Percentiles rank a stretch among this genome's conserved stretches.
Conservation (phyloP, 2,888 invertebrate species). For the Mesodorylaimus sp. region DNA sequence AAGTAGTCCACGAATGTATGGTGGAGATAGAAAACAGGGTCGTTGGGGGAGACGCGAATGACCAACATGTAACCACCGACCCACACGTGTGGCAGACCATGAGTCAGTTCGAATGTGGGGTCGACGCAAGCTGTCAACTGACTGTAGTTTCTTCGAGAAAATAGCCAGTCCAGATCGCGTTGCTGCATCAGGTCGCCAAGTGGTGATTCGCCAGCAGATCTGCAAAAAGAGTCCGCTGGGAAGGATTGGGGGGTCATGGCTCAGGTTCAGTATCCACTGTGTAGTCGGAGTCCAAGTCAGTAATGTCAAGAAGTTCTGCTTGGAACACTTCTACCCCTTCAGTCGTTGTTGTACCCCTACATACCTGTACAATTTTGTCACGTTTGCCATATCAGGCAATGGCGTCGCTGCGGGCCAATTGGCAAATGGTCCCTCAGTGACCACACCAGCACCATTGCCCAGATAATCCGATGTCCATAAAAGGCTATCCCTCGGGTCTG, state of each 20-base stretch:
- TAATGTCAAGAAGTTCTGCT: no score
- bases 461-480: conserved; percentile 29
- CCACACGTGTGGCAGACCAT: conserved; percentile 23
- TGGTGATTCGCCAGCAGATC: background rate
- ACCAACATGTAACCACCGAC: conserved; percentile 29
- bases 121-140: conserved; percentile 13
- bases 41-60: conserved; percentile 27
- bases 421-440: conserved; percentile 26
- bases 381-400: background rate
- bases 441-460: conserved; percentile 25
- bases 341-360: no score
- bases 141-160: background rate
- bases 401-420: conserved; percentile 21
- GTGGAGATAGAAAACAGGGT: conserved; percentile 30
- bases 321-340: no score
- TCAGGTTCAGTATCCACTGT: no score
- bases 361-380: background rate
- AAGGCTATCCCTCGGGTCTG: conserved; percentile 27
- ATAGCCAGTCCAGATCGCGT: background rate
- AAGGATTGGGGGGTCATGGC: no score
- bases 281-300: no score
- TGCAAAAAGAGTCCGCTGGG: conserved; percentile 1
- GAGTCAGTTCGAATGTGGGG: conserved; percentile 19
- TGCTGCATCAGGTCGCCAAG: background rate
- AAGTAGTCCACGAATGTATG: conserved; percentile 30